Evolutionary conservation across 2,113 vertebrate genomes (phyloP).

Genomic region (Spizaetus ornatus): DNA sequence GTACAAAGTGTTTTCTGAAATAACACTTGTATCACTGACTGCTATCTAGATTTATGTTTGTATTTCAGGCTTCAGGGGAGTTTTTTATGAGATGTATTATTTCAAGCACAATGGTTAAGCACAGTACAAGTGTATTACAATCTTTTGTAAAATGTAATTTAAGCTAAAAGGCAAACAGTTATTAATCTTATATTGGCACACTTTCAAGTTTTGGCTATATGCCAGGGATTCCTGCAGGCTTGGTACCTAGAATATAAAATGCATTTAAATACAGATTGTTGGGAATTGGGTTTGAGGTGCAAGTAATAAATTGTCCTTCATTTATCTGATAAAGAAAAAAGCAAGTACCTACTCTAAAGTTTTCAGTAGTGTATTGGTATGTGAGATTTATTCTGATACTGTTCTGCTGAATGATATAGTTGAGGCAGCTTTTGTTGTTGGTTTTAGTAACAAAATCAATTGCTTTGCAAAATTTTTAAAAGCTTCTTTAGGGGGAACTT

Average conservation of each 20-base stretch:
- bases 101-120: not conserved
- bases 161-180: not conserved
- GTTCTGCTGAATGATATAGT: accelerated
- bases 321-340: not conserved
- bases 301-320: not conserved
- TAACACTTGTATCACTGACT: not conserved
- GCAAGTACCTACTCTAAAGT: not conserved
- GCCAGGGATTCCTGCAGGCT: not conserved
- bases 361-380: not conserved
- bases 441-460: not conserved
- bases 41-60: not conserved
- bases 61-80: not conserved
- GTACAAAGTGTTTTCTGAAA: not conserved
- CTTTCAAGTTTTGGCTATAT: not conserved
- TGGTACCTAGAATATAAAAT: not conserved
- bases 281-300: not conserved
- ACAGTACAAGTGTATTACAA: not conserved
- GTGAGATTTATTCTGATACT: not conserved
- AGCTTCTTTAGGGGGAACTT: not conserved
- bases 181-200: not conserved
- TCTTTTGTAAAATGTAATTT: not conserved
- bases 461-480: not conserved
- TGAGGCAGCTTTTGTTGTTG: not conserved
- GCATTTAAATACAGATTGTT: not conserved
- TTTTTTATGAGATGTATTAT: not conserved